Evolutionary conservation across 1,140 invertebrate genomes (phyloP), one percentile per base, ranked within the genome.

Genomic region (Mercenaria mercenaria): DNA sequence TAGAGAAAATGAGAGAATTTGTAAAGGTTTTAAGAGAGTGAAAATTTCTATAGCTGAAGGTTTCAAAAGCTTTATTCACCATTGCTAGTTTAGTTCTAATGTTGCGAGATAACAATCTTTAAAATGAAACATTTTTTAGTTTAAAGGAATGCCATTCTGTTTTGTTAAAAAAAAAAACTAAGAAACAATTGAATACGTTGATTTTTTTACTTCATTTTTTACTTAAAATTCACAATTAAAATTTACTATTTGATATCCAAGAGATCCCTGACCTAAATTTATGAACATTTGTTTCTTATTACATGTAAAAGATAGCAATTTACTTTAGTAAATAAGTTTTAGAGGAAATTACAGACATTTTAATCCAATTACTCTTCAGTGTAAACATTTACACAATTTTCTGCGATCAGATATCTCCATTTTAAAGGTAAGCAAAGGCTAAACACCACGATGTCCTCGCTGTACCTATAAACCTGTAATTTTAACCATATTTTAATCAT

Each of bases 301-400:
- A 32, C 32, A 67, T 67, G 61, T 32, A 67, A 72, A 72, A 23
- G 23, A 32, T 20, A n/a, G 67, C 34, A 39, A 37, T 39, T 72
- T 72, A 18, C 13, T 72, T 72, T 72, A 3, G 67, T 72, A 37
- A 39, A 72, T 72, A 72, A 15, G 39, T 72, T 37, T 39, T 39
- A 32, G 20, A 39, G 34, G 11, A 72, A 72, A 72, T 72, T 67
- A 67, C 61, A 67, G 61, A 67, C 32, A 67, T 67, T 67, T 32
- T 67, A 72, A 39, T 39, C 67, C 67, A 72, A 72, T 72, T 72
- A 72, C 34, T 72, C 67, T 20, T 72, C 67, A 39, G 67, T 72
- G 67, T 72, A 32, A 72, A 72, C 67, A 37, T 72, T 72, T 39
- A 72, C 67, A 72, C 67, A 37, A 39, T n/a, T 39, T 72, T 72